A percentile compares a stretch with the other conserved stretches of the same genome.
Evolutionary conservation across 2,797 vertebrate species (phyloP).

Genomic region (Sus cebifrons): DNA sequence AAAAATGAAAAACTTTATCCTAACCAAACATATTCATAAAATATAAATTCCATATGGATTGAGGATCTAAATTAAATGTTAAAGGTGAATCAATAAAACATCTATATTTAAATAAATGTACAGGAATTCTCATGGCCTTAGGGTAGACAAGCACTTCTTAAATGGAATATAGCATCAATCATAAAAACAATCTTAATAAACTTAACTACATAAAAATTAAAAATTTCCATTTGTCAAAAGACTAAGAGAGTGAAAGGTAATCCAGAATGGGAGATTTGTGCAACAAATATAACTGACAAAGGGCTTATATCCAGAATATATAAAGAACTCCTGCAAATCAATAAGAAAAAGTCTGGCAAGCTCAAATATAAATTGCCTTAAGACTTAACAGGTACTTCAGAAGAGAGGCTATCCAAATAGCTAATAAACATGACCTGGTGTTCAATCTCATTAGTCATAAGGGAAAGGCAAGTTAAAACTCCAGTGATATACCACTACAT

Average conservation of each 20-base stretch:
- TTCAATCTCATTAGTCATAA: not conserved
- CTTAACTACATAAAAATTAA: conserved; percentile 34
- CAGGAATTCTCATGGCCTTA: conserved; percentile 24
- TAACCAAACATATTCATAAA: not conserved
- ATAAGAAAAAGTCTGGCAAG: not conserved
- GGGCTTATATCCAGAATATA: not conserved
- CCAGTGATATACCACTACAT: not conserved
- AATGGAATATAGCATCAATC: not conserved
- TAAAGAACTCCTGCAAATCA: not conserved
- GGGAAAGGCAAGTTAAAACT: conserved; percentile 11
- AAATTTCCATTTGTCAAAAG: conserved; percentile 20
- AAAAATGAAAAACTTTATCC: not conserved
- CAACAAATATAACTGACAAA: not conserved
- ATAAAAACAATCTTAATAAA: conserved; percentile 23
- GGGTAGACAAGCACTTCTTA: not conserved
- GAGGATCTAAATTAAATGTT: conserved; percentile 51
- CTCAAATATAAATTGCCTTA: not conserved
- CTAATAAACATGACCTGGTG: not conserved
- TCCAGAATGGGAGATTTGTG: not conserved
- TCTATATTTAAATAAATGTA: not conserved
- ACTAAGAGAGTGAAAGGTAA: not conserved
- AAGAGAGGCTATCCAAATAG: not conserved
- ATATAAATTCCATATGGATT: not conserved
- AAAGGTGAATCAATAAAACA: conserved; percentile 41
- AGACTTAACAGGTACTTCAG: not conserved